Percentiles rank a stretch among this genome's conserved stretches.
Conservation (phyloP, 1,140 invertebrate genomes). For the Trinorchestia longiramus region DNA sequence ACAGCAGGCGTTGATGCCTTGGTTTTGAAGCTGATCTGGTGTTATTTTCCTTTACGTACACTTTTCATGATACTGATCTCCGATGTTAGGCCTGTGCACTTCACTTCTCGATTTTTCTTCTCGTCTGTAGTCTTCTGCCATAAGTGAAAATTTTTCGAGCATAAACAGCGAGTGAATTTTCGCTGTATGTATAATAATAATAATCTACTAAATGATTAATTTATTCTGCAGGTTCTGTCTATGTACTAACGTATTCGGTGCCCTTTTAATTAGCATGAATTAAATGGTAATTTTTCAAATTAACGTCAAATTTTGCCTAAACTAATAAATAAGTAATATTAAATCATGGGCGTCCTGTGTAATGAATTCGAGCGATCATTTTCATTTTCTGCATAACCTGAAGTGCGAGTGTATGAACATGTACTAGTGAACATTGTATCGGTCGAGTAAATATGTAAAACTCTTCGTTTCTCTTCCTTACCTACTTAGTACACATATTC, state of each 20-base stretch:
- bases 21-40: neutral
- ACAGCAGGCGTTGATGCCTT: neutral
- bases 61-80: neutral
- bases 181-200: neutral
- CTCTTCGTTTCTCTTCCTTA: neutral
- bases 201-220: neutral
- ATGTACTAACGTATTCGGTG: neutral
- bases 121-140: neutral
- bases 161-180: neutral
- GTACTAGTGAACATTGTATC: neutral
- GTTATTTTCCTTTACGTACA: neutral
- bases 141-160: neutral
- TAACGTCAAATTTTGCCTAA: neutral
- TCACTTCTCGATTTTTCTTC: neutral
- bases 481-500: neutral
- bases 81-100: too few species aligned
- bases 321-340: neutral
- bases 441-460: neutral
- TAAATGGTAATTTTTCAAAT: neutral
- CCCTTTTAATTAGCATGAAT: neutral
- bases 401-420: constrained; percentile 23
- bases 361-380: neutral
- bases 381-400: neutral
- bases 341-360: neutral
- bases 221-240: neutral